phyloP scores from a whole-genome alignment of 2,888 invertebrate genomes.

The Cryptosula pallasiana region DNA sequence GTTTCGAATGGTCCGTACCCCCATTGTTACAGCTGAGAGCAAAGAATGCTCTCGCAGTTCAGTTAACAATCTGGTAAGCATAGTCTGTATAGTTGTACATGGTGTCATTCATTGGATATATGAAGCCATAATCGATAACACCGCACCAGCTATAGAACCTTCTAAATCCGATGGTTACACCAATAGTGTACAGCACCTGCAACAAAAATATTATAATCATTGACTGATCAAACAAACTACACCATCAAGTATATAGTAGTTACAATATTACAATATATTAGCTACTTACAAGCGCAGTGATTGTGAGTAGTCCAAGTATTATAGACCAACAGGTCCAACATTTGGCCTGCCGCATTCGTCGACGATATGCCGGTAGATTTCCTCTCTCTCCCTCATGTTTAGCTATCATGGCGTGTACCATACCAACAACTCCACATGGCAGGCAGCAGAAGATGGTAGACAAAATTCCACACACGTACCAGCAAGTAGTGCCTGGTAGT shows the following conservation, averaged over 20 bases:
- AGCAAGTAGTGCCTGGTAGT: slow-evolving; percentile 6
- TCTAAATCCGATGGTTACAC: background rate
- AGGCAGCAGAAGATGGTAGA: slow-evolving; percentile 21
- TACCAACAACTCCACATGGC: slow-evolving; percentile 19
- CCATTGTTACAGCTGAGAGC: too few species aligned
- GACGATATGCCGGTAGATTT: background rate
- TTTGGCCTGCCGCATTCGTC: background rate
- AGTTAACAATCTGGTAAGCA: too few species aligned
- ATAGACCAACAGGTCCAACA: slow-evolving; percentile 2
- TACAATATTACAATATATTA: too few species aligned
- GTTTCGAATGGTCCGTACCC: too few species aligned
- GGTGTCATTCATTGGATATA: background rate
- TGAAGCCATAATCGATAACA: too few species aligned
- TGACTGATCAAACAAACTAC: too few species aligned
- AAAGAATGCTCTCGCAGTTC: too few species aligned
- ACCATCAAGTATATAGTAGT: background rate
- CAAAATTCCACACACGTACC: slow-evolving; percentile 14
- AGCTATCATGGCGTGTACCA: slow-evolving; percentile 16
- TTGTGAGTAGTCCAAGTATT: background rate
- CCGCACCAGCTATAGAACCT: background rate
- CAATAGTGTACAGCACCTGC: background rate
- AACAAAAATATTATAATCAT: background rate
- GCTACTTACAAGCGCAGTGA: background rate
- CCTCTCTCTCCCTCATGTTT: slow-evolving; percentile 24
- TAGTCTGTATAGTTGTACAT: background rate